These are phyloP conservation scores for Trematocara variabile DNA, from an alignment of 2,113 vertebrate species.

Conservation along the genomic window DNA sequence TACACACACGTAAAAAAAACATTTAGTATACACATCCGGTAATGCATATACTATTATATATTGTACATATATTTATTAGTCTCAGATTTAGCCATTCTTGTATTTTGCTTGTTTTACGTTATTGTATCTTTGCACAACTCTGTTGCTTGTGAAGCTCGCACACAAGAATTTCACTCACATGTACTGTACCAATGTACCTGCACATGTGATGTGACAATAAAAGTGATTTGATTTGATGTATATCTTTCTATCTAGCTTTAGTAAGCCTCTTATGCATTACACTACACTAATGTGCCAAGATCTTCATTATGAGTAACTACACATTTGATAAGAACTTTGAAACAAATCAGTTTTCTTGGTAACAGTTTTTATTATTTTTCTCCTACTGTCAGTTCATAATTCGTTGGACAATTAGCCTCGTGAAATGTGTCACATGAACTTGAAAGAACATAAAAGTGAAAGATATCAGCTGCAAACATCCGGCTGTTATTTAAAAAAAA, in stretches of 20 bases:
- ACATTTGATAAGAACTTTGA: background rate
- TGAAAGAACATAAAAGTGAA: slow-evolving; percentile 62
- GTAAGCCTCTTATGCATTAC: background rate
- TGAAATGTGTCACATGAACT: slow-evolving; percentile 58
- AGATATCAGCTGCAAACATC: slow-evolving; percentile 65
- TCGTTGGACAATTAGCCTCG: slow-evolving; percentile 69
- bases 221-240: background rate
- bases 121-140: too few relatives aligned
- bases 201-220: too few relatives aligned
- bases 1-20: too few relatives aligned
- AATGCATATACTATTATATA: too few relatives aligned
- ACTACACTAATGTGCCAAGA: background rate
- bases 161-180: too few relatives aligned
- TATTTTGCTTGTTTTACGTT: too few relatives aligned
- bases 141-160: too few relatives aligned
- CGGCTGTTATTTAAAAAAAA: slow-evolving; percentile 44
- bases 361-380: slow-evolving; percentile 66
- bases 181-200: too few relatives aligned
- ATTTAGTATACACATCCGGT: too few relatives aligned
- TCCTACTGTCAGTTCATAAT: slow-evolving; percentile 71
- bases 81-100: too few relatives aligned
- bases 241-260: background rate
- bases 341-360: background rate
- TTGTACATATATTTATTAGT: too few relatives aligned
- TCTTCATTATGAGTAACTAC: background rate